A percentile compares a stretch with the other conserved stretches of the same genome.
phyloP scores from a whole-genome alignment of 2,888 invertebrate species.

The Stenurella melanura region DNA sequence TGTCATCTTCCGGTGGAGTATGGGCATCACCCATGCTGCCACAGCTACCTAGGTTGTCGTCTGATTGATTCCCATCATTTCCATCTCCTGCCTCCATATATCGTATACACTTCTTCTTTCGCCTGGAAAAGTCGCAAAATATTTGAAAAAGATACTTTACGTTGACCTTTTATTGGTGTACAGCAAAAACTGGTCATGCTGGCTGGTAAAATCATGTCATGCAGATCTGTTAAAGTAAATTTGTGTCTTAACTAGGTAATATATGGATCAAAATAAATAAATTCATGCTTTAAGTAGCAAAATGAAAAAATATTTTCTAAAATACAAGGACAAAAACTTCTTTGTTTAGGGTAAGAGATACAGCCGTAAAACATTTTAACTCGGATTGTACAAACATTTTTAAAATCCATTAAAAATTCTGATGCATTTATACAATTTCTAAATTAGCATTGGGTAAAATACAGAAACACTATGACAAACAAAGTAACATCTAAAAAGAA shows the following conservation, averaged over 20 bases:
- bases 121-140: slow-evolving; percentile 78
- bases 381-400: no score
- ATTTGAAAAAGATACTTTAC: background rate
- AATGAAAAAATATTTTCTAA: slow-evolving; percentile 8
- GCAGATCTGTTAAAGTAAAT: slow-evolving; percentile 34
- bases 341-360: background rate
- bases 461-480: slow-evolving; percentile 1
- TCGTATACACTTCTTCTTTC: slow-evolving; percentile 97
- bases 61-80: slow-evolving; percentile 79
- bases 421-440: background rate
- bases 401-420: no score
- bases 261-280: slow-evolving; percentile 26
- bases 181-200: slow-evolving; percentile 32
- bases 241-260: slow-evolving; percentile 5
- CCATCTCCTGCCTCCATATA: slow-evolving; percentile 90
- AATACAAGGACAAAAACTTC: slow-evolving; percentile 27
- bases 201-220: slow-evolving; percentile 21
- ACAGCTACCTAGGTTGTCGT: slow-evolving; percentile 86
- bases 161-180: slow-evolving; percentile 20
- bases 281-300: slow-evolving; percentile 30
- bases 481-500: slow-evolving; percentile 1
- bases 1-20: slow-evolving; percentile 81
- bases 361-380: no score
- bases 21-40: slow-evolving; percentile 85
- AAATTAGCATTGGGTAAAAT: background rate